These are phyloP conservation scores for Synchiropus splendidus DNA, from an alignment of 2,113 vertebrate species.

Conservation along the genomic window DNA sequence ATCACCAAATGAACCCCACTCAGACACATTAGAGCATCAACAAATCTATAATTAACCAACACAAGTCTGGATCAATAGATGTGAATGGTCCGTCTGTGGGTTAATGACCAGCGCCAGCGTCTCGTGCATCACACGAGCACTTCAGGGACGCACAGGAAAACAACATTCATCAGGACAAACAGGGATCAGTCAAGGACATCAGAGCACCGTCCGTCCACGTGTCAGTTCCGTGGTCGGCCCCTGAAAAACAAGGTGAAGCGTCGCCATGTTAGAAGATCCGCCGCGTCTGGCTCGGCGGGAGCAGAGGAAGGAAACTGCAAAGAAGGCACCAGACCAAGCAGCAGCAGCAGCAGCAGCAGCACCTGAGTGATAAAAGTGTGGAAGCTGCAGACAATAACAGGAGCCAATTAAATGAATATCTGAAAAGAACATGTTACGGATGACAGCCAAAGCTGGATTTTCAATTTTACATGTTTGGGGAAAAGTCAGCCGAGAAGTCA, in stretches of 20 bases:
- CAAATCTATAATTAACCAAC: background rate
- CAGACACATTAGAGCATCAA: too few relatives aligned
- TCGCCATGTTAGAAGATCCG: conserved; percentile 20
- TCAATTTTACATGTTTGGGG: conserved; percentile 12
- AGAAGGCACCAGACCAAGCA: conserved; percentile 13
- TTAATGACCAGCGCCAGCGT: conserved; percentile 18
- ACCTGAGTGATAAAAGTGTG: too few relatives aligned
- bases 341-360: too few relatives aligned
- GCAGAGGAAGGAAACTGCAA: conserved; percentile 25
- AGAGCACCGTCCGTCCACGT: conserved; percentile 12
- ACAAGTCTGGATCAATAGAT: conserved; percentile 7
- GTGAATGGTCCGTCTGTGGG: conserved; percentile 5
- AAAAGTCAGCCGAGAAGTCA: conserved; percentile 22
- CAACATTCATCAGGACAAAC: conserved; percentile 14
- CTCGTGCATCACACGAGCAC: conserved; percentile 1
- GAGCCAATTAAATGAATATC: too few relatives aligned
- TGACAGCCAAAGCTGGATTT: conserved; percentile 23
- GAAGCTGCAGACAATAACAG: too few relatives aligned
- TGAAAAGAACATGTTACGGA: conserved; percentile 15
- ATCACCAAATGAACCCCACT: too few relatives aligned
- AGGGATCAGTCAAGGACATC: conserved; percentile 17
- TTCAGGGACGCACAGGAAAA: conserved; percentile 21
- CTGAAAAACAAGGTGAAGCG: conserved; percentile 43
- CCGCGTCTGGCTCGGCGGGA: conserved; percentile 8
- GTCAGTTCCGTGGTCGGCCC: conserved; percentile 8